Percentiles rank a stretch among this genome's conserved stretches.
These are phyloP conservation scores for sheep (Ovis aries) DNA, from an alignment of 2,113 vertebrate species.

Conservation along the genomic window ARS-UI_Ramb_v3.0 NC_056069.1:69689501-69690000, in stretches of 20 bases:
- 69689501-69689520: not conserved
- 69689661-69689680: not conserved
- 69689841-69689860: too few relatives aligned
- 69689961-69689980: not conserved
- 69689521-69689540: rapidly evolving
- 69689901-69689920: rapidly evolving
- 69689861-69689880: rapidly evolving
- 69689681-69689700: too few relatives aligned
- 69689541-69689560: not conserved
- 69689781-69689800: rapidly evolving
- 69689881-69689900: rapidly evolving
- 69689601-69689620: rapidly evolving
- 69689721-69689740: rapidly evolving
- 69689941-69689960: not conserved
- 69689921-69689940: not conserved
- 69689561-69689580: rapidly evolving
- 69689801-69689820: rapidly evolving
- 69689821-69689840: rapidly evolving
- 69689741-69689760: rapidly evolving
- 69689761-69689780: rapidly evolving
- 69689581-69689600: rapidly evolving
- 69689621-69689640: not conserved
- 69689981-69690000: not conserved
- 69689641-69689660: not conserved
- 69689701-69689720: not conserved